Evolutionary conservation across 2,888 invertebrate genomes (phyloP).

Genomic region (Candidula unifasciata): DNA sequence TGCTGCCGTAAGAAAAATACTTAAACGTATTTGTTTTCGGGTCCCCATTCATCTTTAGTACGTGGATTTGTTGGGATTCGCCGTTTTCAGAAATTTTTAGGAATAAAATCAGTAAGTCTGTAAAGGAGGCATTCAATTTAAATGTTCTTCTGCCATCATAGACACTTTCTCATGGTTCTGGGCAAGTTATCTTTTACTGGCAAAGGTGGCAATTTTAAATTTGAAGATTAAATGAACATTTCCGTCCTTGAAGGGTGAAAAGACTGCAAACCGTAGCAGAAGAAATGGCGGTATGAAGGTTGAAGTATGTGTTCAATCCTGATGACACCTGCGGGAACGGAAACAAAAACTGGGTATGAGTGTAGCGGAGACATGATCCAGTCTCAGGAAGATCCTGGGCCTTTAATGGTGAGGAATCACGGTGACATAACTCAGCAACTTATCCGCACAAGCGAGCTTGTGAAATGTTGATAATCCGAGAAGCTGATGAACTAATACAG

Average conservation of each 20-base stretch:
- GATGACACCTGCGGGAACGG: background rate
- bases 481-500: too few species aligned
- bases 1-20: slow-evolving; percentile 95
- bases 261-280: background rate
- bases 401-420: too few species aligned
- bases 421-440: too few species aligned
- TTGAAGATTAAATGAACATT: background rate
- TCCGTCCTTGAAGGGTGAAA: background rate
- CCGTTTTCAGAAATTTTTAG: background rate
- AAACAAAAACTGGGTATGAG: background rate
- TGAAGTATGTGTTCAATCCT: background rate
- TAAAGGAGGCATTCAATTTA: slow-evolving; percentile 25
- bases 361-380: background rate
- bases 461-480: too few species aligned
- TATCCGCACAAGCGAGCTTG: too few species aligned
- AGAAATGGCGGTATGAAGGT: background rate
- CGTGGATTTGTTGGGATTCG: background rate
- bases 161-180: slow-evolving; percentile 5
- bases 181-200: background rate
- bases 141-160: background rate
- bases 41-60: slow-evolving; percentile 37
- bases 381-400: too few species aligned
- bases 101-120: background rate
- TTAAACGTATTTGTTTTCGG: slow-evolving; percentile 80
- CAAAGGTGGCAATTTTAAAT: background rate